Conservation (phyloP, 2,888 invertebrate genomes). For the Plagiodera versicolora region DNA sequence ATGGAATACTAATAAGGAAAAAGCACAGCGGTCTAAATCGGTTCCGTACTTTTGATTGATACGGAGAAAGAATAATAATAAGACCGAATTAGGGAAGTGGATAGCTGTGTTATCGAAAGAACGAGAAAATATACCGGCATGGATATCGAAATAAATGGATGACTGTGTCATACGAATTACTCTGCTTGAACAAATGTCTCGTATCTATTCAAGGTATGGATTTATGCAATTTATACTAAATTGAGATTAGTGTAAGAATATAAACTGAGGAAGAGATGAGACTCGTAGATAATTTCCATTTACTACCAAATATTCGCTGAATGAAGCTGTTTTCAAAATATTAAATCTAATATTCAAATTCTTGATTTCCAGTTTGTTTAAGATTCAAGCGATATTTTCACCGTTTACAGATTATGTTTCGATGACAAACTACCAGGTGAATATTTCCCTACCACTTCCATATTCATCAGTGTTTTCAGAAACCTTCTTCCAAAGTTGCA, state of each 20-base stretch:
- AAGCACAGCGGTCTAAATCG: constrained; percentile 34
- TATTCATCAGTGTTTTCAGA: neutral
- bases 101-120: constrained; percentile 31
- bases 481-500: constrained; percentile 24
- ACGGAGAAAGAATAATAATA: constrained; percentile 52
- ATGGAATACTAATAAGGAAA: constrained; percentile 56
- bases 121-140: constrained; percentile 9
- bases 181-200: neutral
- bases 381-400: no score
- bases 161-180: constrained; percentile 9
- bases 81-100: constrained; percentile 49
- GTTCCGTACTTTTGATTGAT: constrained; percentile 51
- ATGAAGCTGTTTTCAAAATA: no score
- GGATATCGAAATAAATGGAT: neutral
- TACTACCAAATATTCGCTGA: no score
- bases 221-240: no score
- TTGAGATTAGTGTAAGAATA: no score
- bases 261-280: no score
- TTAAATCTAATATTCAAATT: no score
- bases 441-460: neutral
- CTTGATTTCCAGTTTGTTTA: no score
- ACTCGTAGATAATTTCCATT: no score
- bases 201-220: no score
- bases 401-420: no score
- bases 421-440: neutral